Base-by-base conservation (phyloP, 2,888 invertebrate genomes). In the Eristalis arbustorum region DNA sequence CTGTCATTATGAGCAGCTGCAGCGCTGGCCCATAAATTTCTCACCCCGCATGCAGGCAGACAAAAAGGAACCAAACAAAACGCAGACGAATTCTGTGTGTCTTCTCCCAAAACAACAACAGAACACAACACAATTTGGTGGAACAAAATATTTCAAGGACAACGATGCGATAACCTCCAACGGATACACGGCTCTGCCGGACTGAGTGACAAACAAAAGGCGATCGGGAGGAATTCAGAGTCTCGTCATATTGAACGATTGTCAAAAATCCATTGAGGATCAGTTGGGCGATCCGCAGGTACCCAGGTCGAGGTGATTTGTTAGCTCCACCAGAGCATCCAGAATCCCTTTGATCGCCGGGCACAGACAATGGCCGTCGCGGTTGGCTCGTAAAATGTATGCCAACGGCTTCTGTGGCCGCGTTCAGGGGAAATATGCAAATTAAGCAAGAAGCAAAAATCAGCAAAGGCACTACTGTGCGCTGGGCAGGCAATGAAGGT, bases 111-210 rank as follows among this genome's bases (percentile, higher is more conserved):
- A 63, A 49, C 37, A 64, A 40, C 40, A 31, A 14, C n/a, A 40
- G 37, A 34, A 34, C 18, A 79, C 73, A 62, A 56, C 49, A 72
- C 13, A 49, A 67, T 64, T 72, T 34, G 31, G 49, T 37, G 49
- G n/a, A 31, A 68, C 56, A 80, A 80, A 80, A 80, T 74, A 74
- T 74, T 80, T 74, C 80, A 80, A 80, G 80, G 80, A 73, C 73
- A 80, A 67, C 40, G 37, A 31, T 31, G 37, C 73, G 68, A 80
- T 68, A 73, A 63, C 80, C 73, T 68, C 73, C 13, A 28, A n/a
- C 68, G 64, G 40, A 78, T 59, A 64, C 49, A 49, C 18, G 18
- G 18, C 8, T 18, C 49, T 49, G 18, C 2, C 8, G 49, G 18
- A 18, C 5, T 49, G 49, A 59, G 25, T 59, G 59, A 23, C 59